phyloP scores from a whole-genome alignment of 2,113 vertebrate species.

The Mormyrus iriodes region DNA sequence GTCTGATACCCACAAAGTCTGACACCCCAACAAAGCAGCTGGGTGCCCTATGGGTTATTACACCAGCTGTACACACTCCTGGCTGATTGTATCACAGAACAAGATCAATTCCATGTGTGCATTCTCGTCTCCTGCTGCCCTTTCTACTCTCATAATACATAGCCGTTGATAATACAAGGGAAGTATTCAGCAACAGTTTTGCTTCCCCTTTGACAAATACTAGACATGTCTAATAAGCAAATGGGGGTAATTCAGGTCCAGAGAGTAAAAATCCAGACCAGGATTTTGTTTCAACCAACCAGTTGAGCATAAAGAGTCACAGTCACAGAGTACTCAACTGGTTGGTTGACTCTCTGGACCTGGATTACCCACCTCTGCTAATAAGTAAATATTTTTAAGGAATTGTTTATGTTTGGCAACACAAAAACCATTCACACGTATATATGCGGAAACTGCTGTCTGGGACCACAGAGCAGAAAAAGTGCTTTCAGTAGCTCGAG shows the following conservation, averaged over 20 bases:
- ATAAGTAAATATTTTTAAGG: background rate
- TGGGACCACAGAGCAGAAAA: slow-evolving; percentile 18
- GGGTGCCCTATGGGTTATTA: background rate
- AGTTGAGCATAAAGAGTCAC: no score
- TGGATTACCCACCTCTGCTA: no score
- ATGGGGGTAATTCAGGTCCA: no score
- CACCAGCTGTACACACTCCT: background rate
- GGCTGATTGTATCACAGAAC: background rate
- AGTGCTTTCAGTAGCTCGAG: slow-evolving; percentile 32
- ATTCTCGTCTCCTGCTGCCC: background rate
- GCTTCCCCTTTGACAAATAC: background rate
- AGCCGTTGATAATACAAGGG: background rate
- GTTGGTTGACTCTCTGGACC: no score
- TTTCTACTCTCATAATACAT: background rate
- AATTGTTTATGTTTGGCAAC: background rate
- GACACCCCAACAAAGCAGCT: background rate
- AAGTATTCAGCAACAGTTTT: background rate
- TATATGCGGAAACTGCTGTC: background rate
- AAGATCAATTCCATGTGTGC: background rate
- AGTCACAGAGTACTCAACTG: no score
- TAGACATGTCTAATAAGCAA: background rate
- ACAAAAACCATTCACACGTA: background rate
- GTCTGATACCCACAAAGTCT: slow-evolving; percentile 7
- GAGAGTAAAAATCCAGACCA: no score
- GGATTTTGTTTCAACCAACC: no score